phyloP scores from a whole-genome alignment of 1,140 invertebrate species.

The Papilio aristodemus region DNA sequence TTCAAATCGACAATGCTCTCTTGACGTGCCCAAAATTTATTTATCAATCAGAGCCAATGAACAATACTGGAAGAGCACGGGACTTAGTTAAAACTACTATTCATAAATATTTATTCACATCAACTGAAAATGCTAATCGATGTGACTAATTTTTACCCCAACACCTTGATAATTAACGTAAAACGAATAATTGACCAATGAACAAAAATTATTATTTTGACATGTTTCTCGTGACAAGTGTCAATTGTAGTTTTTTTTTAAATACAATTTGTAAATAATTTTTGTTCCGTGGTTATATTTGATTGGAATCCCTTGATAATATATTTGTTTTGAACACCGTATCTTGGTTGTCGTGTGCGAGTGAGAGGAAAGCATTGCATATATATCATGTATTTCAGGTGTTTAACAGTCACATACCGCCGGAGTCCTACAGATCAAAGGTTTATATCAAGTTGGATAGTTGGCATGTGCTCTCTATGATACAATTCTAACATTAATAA shows the following conservation, averaged over 20 bases:
- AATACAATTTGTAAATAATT: background rate
- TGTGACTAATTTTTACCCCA: constrained; percentile 16
- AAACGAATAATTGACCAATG: background rate
- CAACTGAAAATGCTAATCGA: constrained; percentile 6
- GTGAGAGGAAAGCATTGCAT: constrained; percentile 66
- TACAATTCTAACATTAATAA: constrained; percentile 35
- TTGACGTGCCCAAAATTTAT: too few species aligned
- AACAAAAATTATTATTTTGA: constrained; percentile 6
- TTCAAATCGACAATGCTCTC: too few species aligned
- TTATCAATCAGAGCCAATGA: too few species aligned
- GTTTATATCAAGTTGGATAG: constrained; percentile 83
- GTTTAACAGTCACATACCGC: constrained; percentile 94
- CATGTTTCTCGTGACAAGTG: too few species aligned
- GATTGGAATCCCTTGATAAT: background rate
- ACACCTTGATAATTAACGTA: background rate
- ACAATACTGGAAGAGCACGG: background rate
- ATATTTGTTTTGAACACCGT: background rate
- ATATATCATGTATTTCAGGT: constrained; percentile 86
- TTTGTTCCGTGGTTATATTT: background rate
- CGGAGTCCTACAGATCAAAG: constrained; percentile 93
- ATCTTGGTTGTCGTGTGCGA: constrained; percentile 38
- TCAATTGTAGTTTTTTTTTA: too few species aligned
- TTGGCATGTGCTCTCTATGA: constrained; percentile 71
- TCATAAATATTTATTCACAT: constrained; percentile 10
- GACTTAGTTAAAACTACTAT: background rate